A percentile compares a stretch with the other conserved stretches of the same genome.
phyloP scores from a whole-genome alignment of 2,797 vertebrate genomes.

The Mionectes olivaceus region DNA sequence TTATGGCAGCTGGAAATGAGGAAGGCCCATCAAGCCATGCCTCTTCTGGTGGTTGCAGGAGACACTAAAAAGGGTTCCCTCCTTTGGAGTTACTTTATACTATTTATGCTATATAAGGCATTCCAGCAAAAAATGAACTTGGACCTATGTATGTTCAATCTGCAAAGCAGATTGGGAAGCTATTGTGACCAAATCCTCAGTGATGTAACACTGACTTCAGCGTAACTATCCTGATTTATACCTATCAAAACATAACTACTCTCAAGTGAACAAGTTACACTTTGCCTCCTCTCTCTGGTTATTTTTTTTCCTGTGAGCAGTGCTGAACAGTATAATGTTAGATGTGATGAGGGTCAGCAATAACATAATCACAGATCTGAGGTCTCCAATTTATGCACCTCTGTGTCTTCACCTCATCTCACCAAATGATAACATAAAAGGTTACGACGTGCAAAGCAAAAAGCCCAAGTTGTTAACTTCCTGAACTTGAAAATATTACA shows the following conservation, averaged over 20 bases:
- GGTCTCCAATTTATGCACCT: conserved; percentile 39
- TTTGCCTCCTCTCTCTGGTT: neutral
- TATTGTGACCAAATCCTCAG: neutral
- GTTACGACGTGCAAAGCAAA: conserved; percentile 61
- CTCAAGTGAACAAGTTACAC: neutral
- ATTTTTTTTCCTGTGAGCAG: neutral
- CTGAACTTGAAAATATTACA: conserved; percentile 63
- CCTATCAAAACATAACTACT: neutral
- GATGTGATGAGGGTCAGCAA: conserved; percentile 40
- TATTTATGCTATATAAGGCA: neutral
- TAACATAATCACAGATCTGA: conserved; percentile 50
- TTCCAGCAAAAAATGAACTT: neutral
- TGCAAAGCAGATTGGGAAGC: neutral
- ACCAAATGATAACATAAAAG: conserved; percentile 63
- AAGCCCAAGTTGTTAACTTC: conserved; percentile 64
- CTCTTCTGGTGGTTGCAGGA: neutral
- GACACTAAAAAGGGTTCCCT: neutral
- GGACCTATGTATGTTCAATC: neutral
- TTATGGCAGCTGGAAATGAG: neutral
- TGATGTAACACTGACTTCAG: neutral
- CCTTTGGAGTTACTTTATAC: neutral
- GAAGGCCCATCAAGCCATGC: neutral
- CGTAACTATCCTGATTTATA: neutral
- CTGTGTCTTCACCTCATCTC: conserved; percentile 60
- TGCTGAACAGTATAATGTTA: neutral